phyloP scores from a whole-genome alignment of 1,140 invertebrate genomes.

The Hylaeus volcanicus region DNA sequence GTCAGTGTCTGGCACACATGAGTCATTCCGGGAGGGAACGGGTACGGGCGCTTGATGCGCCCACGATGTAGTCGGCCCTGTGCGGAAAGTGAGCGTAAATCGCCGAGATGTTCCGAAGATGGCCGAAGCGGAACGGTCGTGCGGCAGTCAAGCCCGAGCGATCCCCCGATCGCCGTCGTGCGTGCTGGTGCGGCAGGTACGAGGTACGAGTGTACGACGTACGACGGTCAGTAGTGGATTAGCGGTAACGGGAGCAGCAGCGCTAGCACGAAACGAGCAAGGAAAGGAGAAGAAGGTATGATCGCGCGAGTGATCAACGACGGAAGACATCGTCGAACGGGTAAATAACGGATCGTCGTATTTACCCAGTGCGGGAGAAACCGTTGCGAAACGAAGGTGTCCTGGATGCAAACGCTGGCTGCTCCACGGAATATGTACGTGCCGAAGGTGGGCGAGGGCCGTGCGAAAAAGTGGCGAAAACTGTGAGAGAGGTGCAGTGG shows the following conservation, averaged over 20 bases:
- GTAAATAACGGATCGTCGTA: slow-evolving; percentile 42
- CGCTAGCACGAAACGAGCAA: slow-evolving; percentile 15
- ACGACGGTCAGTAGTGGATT: slow-evolving; percentile 35
- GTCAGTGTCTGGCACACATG: slow-evolving; percentile 29
- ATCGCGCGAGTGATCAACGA: background rate
- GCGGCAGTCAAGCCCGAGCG: slow-evolving; percentile 62
- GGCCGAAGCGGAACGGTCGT: slow-evolving; percentile 44
- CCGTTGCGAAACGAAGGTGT: slow-evolving; percentile 9
- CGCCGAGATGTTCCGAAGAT: slow-evolving; percentile 36
- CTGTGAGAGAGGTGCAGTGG: slow-evolving; percentile 53
- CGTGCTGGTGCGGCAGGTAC: slow-evolving; percentile 50
- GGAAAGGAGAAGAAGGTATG: slow-evolving; percentile 26
- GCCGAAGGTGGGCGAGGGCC: slow-evolving; percentile 39
- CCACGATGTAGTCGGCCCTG: slow-evolving; percentile 37
- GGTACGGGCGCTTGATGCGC: slow-evolving; percentile 12
- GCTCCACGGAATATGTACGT: slow-evolving; percentile 49
- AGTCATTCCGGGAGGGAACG: slow-evolving; percentile 24
- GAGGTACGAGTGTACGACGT: no score
- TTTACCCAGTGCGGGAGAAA: background rate
- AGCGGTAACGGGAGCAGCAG: slow-evolving; percentile 25
- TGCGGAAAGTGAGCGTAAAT: slow-evolving; percentile 38
- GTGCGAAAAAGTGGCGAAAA: slow-evolving; percentile 60
- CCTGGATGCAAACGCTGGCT: slow-evolving; percentile 26
- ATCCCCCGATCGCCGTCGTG: slow-evolving; percentile 61
- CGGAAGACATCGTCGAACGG: slow-evolving; percentile 7